Base-by-base conservation (phyloP, 2,888 invertebrate species). In the Galeruca laticollis region DNA sequence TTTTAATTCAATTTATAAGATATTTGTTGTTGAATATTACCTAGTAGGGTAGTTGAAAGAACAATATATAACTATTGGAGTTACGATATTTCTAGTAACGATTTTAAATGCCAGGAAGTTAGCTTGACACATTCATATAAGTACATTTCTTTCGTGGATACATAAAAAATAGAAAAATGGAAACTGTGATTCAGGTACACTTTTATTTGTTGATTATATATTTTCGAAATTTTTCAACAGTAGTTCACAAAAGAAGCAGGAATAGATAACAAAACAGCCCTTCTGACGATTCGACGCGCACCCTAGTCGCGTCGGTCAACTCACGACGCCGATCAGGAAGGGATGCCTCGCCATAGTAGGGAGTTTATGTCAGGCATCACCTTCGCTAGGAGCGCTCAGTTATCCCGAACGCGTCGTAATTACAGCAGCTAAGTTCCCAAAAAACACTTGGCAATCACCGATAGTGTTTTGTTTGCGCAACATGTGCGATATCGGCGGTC, bases 291-390 rank as follows among this genome's bases (percentile, higher is more conserved):
- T 4, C 20, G 56, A 65, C 56, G 68, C 68, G 71, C 68, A 60
- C 62, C 43, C 47, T 51, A 11, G 49, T 40, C 68, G 68, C 65
- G 59, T 66, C 59, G 65, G 18, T 60, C 31, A 10, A 59, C 72
- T 62, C 66, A 18, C 69, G 63, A 66, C 72, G 72, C 64, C 54
- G 66, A n/a, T 56, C 52, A 49, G 63, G 62, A 62, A 67, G 70
- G 70, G 70, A 60, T 70, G 72, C 61, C 60, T 37, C 47, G 67
- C 35, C 67, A 57, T 59, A 68, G 71, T 51, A 69, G 72, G 72
- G 72, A 72, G 72, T 60, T 66, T 72, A 72, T 72, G 66, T 67
- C 66, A 69, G 63, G 69, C 72, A 66, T 21, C 72, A 69, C 26
- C 63, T 15, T 40, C 57, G 43, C 56, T 21, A 35, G 33, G 21